These are phyloP conservation scores for Drosophila ficusphila DNA, from an alignment of 1,140 invertebrate species.

Conservation along the genomic window DNA sequence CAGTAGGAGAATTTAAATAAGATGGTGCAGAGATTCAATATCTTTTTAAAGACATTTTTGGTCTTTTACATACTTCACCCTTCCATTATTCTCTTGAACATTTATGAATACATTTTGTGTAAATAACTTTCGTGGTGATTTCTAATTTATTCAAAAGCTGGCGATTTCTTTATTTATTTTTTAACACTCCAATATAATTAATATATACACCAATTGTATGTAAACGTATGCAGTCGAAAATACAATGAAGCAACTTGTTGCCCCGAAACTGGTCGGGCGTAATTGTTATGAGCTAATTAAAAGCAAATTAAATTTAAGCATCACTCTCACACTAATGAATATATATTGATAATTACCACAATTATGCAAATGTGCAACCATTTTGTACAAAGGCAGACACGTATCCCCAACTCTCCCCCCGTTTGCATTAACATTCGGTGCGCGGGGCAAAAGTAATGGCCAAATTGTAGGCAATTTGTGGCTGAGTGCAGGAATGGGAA, in stretches of 20 bases:
- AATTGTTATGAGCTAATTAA: constrained; percentile 76
- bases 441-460: neutral
- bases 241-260: constrained; percentile 35
- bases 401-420: constrained; percentile 4
- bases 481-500: neutral
- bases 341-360: constrained; percentile 77
- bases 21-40: too few species aligned
- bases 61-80: too few species aligned
- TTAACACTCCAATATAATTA: neutral
- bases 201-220: neutral
- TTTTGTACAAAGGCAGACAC: constrained; percentile 49
- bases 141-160: too few species aligned
- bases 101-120: too few species aligned
- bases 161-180: neutral
- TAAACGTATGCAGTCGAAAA: constrained; percentile 13
- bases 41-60: too few species aligned
- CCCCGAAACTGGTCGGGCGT: constrained; percentile 67
- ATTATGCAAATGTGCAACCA: constrained; percentile 76
- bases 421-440: constrained; percentile 13
- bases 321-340: constrained; percentile 72
- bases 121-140: too few species aligned
- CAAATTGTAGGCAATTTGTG: constrained; percentile 12
- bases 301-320: constrained; percentile 73
- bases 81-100: too few species aligned
- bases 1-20: neutral